Conservation (phyloP, 2,888 invertebrate species). For the Dendrolimus houi region DNA sequence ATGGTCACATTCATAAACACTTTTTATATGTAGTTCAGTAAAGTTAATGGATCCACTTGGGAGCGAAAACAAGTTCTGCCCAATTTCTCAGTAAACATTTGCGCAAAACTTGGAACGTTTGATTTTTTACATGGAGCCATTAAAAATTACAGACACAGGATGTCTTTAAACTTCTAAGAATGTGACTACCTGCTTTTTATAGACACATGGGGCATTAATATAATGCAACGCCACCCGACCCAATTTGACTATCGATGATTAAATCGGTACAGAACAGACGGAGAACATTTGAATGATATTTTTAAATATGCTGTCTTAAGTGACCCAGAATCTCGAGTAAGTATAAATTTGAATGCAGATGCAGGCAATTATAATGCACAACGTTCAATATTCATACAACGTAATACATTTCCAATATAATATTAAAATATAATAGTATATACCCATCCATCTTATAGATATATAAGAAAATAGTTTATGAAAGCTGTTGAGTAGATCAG, state of each 20-base stretch:
- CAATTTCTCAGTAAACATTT: slow-evolving; percentile 28
- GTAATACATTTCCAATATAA: too few relatives aligned
- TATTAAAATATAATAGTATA: too few relatives aligned
- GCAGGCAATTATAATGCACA: slow-evolving; percentile 18
- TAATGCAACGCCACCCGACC: slow-evolving; percentile 38
- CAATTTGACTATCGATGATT: slow-evolving; percentile 45
- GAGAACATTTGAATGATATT: slow-evolving; percentile 33
- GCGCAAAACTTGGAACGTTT: slow-evolving; percentile 34
- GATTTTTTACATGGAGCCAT: slow-evolving; percentile 33
- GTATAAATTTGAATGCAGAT: slow-evolving; percentile 37
- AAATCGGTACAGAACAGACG: slow-evolving; percentile 15
- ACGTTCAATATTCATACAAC: background rate
- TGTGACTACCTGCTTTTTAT: slow-evolving; percentile 68
- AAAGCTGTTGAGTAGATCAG: too few relatives aligned
- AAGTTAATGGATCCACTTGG: slow-evolving; percentile 17
- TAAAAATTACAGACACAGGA: slow-evolving; percentile 35
- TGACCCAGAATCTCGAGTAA: slow-evolving; percentile 46
- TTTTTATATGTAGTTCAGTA: background rate
- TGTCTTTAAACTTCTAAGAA: slow-evolving; percentile 53
- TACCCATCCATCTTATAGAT: too few relatives aligned
- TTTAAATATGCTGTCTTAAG: slow-evolving; percentile 42
- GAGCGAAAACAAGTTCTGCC: slow-evolving; percentile 18
- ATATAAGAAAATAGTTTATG: too few relatives aligned
- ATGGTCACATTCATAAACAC: slow-evolving; percentile 1
- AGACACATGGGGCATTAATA: slow-evolving; percentile 55